These are phyloP conservation scores for Ramphastos sulfuratus DNA, from an alignment of 2,113 vertebrate species.

Conservation along the genomic window DNA sequence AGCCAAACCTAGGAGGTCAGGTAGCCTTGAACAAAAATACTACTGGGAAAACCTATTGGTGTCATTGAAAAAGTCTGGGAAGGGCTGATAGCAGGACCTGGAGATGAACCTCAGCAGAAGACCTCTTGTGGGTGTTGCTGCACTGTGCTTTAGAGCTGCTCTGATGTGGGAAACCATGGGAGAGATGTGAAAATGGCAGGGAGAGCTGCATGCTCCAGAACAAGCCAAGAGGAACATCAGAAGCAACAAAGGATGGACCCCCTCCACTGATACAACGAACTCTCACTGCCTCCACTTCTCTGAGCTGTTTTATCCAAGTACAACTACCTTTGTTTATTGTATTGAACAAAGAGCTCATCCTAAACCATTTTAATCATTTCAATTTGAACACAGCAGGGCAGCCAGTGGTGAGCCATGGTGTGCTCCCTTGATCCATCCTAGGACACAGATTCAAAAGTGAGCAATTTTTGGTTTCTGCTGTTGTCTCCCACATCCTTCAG, in stretches of 20 bases:
- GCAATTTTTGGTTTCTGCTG: not conserved
- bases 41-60: not conserved
- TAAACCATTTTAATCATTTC: not conserved
- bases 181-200: not conserved
- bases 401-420: not conserved
- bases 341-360: not conserved
- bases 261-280: rapidly evolving
- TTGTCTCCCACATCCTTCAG: not conserved
- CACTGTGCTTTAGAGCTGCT: not conserved
- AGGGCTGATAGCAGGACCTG: not conserved
- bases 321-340: rapidly evolving
- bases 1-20: too few relatives aligned
- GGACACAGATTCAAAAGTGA: not conserved
- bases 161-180: not conserved
- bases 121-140: not conserved
- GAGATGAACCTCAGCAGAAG: not conserved
- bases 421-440: not conserved
- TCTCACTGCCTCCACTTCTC: not conserved
- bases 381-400: not conserved
- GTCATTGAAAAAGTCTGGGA: not conserved
- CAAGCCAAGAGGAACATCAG: rapidly evolving
- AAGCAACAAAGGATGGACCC: not conserved
- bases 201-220: not conserved
- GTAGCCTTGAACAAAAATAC: not conserved
- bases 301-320: not conserved